Evolutionary conservation across 1,140 invertebrate genomes (phyloP), one percentile per base, ranked within the genome.

Genomic region (Melipona quadrifasciata): DNA sequence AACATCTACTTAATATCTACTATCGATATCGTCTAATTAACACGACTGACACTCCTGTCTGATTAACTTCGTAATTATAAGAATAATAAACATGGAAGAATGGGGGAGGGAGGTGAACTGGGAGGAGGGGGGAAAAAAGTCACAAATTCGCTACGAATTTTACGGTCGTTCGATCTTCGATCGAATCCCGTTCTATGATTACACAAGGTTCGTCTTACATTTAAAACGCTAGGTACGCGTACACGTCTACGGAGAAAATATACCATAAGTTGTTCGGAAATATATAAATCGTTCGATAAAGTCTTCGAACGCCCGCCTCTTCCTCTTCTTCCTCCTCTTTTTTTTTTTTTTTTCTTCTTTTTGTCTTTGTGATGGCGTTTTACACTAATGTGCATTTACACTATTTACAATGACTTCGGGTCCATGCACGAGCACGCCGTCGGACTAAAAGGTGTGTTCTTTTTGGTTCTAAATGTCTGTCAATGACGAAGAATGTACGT

Each of bases 341-440:
- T 5, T 17, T 21, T n/a, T n/a, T 47, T 51, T 51, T 24, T 17
- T n/a, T n/a, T 16, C 17, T 6, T 16, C 6, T 12, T 57, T 24
- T 65, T 68, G 64, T 80, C 67, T 39, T 47, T 70, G 73, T 71
- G 27, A 67, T 71, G 19, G 21, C 71, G 64, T 72, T 75, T 81
- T 85, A 90, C 80, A 64, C 78, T 89, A 90, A 78, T 87, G 89
- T 91, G 91, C 92, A 93, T 93, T 93, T 93, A 93, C 92, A 93
- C 47, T 93, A 93, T 93, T 86, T 93, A 93, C 92, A 93, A 90
- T 82, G 27, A 75, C 24, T 83, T 57, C 57, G 84, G 86, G 84
- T 90, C 89, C 89, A 76, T 87, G 80, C 70, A 86, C 55, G 71
- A 75, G 55, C 19, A 75, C 68, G 21, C 55, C 72, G 34, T 73